These are phyloP conservation scores for Embiotoca jacksoni DNA, from an alignment of 2,113 vertebrate genomes.

Conservation along the genomic window DNA sequence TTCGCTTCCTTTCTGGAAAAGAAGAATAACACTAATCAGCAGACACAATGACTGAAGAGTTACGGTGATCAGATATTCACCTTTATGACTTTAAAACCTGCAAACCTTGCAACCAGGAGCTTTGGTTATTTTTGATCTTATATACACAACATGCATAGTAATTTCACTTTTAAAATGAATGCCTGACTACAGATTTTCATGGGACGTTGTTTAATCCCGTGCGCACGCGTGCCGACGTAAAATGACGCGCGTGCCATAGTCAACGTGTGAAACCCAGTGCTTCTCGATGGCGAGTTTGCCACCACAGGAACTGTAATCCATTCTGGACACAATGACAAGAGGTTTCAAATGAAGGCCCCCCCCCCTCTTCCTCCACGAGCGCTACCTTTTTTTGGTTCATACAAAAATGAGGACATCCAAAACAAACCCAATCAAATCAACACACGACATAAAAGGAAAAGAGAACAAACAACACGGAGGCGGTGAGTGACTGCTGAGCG, in stretches of 20 bases:
- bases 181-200: no score
- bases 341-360: conserved; percentile 19
- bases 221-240: no score
- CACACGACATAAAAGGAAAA: not conserved
- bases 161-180: no score
- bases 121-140: no score
- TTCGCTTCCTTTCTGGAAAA: not conserved
- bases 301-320: not conserved
- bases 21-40: not conserved
- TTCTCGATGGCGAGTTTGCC: not conserved
- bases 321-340: not conserved
- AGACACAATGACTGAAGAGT: not conserved
- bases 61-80: not conserved
- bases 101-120: no score
- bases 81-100: no score
- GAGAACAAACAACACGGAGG: conserved; percentile 39
- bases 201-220: no score
- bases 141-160: no score
- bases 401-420: conserved; percentile 21
- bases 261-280: not conserved
- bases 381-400: conserved; percentile 10
- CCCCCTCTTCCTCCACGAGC: not conserved
- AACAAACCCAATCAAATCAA: conserved; percentile 44
- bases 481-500: conserved; percentile 27
- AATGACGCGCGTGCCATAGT: no score